Base-by-base conservation (phyloP, 2,888 invertebrate genomes). In the Balanococcus diminutus region DNA sequence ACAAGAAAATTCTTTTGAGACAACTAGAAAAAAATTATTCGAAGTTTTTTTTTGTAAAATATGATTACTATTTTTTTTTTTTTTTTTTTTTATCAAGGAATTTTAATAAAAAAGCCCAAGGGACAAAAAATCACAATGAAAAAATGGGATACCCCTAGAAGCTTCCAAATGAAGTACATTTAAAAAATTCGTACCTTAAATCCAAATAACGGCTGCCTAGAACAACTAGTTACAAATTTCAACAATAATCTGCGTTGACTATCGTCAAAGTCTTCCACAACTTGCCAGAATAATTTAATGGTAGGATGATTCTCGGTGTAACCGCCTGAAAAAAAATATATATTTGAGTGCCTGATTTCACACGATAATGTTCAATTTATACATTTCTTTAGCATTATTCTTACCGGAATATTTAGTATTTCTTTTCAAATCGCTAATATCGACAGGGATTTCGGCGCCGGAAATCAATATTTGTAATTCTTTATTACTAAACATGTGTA, bases 161-260 rank as follows among this genome's bases (percentile, higher is more conserved):
- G n/a, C n/a, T n/a, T n/a, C n/a, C n/a, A n/a, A n/a, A n/a, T n/a
- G n/a, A n/a, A n/a, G n/a, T n/a, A n/a, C n/a, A n/a, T n/a, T n/a
- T n/a, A n/a, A n/a, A n/a, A n/a, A n/a, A n/a, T n/a, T n/a, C 88
- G 89, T 90, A 97, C 98, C 93, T 97, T 98, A 89, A 99, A 99
- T 1, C 99, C 99, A 61, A 99, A 91, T 32, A 99, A 91, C 0
- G 99, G 99, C 3, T 99, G 98, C 87, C 98, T 91, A 0, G 99
- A 99, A 89, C 99, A 99, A 89, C 98, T 98, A 1, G 99, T 99
- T 67, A 99, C 98, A 91, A 99, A 99, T 91, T 98, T 98, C 9
- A 99, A 92, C 84, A 99, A 91, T 89, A 96, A 95, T 87, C 97
- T 92, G 87, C 95, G 94, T 90, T 98, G 96, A 85, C 92, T 91